Percentiles rank a stretch among this genome's conserved stretches.
These are phyloP conservation scores for Actenoides hombroni DNA, from an alignment of 2,113 vertebrate species.

Conservation along the genomic window DNA sequence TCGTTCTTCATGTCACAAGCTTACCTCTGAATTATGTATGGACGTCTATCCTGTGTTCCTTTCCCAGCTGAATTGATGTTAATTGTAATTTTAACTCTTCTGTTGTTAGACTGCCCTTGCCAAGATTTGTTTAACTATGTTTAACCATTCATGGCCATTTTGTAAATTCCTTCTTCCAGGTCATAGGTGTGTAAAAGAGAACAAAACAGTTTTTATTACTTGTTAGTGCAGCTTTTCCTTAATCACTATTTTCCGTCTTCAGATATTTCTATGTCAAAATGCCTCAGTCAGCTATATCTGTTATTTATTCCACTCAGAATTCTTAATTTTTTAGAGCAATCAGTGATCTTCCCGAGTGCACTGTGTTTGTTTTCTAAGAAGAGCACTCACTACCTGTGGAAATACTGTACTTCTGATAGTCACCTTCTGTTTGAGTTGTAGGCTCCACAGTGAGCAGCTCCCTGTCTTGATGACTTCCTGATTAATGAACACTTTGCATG, in stretches of 20 bases:
- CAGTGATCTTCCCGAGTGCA: background rate
- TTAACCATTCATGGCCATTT: background rate
- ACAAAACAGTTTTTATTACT: background rate
- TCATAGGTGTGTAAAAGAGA: background rate
- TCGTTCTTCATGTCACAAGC: background rate
- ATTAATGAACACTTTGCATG: background rate
- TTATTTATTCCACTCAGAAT: background rate
- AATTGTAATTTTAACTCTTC: background rate
- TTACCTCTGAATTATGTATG: background rate
- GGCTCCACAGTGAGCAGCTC: background rate
- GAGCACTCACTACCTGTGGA: accelerated
- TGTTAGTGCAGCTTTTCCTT: background rate
- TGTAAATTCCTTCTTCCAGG: background rate
- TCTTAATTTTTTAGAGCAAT: background rate
- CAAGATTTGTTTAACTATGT: background rate
- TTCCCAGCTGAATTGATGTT: background rate
- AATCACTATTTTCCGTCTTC: background rate
- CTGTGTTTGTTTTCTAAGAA: background rate
- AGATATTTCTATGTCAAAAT: background rate
- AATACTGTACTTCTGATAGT: background rate
- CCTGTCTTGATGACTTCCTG: background rate
- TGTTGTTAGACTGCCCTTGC: background rate
- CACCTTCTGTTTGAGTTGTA: background rate
- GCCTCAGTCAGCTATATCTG: background rate
- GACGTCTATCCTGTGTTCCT: background rate